Percentiles rank a stretch among this genome's conserved stretches.
These are phyloP conservation scores for Drosophila subpulchrella DNA, from an alignment of 1,140 invertebrate genomes.

Conservation along the genomic window DNA sequence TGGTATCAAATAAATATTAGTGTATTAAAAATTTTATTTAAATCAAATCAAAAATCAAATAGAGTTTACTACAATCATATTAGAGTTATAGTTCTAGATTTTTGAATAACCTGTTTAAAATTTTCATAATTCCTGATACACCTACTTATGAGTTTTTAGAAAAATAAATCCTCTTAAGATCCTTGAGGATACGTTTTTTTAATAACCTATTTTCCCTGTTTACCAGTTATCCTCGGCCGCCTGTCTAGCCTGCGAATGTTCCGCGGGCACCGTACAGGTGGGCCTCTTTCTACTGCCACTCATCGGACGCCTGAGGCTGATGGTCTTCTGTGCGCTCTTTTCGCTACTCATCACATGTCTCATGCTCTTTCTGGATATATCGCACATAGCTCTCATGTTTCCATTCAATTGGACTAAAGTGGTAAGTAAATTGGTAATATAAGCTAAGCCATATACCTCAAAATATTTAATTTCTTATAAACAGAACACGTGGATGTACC, in stretches of 20 bases:
- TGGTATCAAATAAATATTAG: too few relatives aligned
- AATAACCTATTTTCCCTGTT: not conserved
- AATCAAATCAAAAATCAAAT: too few relatives aligned
- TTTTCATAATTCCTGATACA: too few relatives aligned
- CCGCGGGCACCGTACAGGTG: conserved; percentile 90
- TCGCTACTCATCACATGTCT: conserved; percentile 92
- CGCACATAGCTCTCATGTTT: conserved; percentile 91
- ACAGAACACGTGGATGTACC: conserved; percentile 88
- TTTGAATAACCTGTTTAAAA: too few relatives aligned
- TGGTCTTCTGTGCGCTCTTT: conserved; percentile 89
- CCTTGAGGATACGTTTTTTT: not conserved
- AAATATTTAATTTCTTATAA: conserved; percentile 45
- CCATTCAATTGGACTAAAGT: conserved; percentile 93
- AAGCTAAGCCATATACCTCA: too few relatives aligned
- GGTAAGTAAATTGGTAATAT: conserved; percentile 85
- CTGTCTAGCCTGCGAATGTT: conserved; percentile 90
- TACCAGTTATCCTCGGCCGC: conserved; percentile 89
- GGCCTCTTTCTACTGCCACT: conserved; percentile 91
- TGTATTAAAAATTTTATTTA: too few relatives aligned
- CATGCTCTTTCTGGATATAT: conserved; percentile 93
- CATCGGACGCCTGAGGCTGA: conserved; percentile 86
- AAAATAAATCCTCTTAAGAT: too few relatives aligned
- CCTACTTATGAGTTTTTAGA: too few relatives aligned
- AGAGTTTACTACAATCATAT: too few relatives aligned
- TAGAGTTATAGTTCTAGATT: too few relatives aligned